A percentile compares a stretch with the other conserved stretches of the same genome.
phyloP scores from a whole-genome alignment of 2,113 vertebrate species.

The Oostethus manadensis region DNA sequence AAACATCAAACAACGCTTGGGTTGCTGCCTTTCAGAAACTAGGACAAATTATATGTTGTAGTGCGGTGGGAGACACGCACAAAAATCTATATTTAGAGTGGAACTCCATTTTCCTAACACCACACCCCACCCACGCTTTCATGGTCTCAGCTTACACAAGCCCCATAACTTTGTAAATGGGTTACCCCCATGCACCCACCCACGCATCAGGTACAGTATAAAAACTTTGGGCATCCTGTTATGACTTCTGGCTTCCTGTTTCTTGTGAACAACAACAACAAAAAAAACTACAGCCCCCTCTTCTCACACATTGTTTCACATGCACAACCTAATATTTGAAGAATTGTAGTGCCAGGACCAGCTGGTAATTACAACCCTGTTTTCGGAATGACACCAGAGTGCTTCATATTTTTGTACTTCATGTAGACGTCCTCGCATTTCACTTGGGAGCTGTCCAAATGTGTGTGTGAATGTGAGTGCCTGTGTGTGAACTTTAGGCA shows the following conservation, averaged over 20 bases:
- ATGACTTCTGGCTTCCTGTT: slow-evolving; percentile 73
- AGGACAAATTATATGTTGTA: slow-evolving; percentile 36
- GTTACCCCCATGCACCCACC: slow-evolving; percentile 66
- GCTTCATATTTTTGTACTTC: slow-evolving; percentile 48
- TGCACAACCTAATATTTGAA: slow-evolving; percentile 7
- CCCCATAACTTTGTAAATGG: slow-evolving; percentile 49
- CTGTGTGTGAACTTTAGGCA: slow-evolving; percentile 45
- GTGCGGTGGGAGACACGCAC: slow-evolving; percentile 7
- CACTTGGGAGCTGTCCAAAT: slow-evolving; percentile 42
- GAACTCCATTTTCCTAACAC: slow-evolving; percentile 62
- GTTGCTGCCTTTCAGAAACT: slow-evolving; percentile 52
- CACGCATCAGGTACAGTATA: slow-evolving; percentile 73
- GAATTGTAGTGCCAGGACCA: background rate
- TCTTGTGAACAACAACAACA: slow-evolving; percentile 56
- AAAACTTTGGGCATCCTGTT: slow-evolving; percentile 72
- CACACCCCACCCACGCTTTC: slow-evolving; percentile 56
- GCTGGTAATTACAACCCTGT: background rate
- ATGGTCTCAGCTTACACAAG: slow-evolving; percentile 41
- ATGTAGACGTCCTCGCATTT: slow-evolving; percentile 36
- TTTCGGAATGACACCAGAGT: background rate
- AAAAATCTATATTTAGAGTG: slow-evolving; percentile 59
- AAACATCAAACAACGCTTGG: slow-evolving; percentile 56
- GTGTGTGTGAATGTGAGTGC: slow-evolving; percentile 31
- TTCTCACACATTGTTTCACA: slow-evolving; percentile 26
- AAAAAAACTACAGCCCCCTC: slow-evolving; percentile 29